Conservation (phyloP, 1,140 invertebrate genomes). For the Frieseomelitta varia region DNA sequence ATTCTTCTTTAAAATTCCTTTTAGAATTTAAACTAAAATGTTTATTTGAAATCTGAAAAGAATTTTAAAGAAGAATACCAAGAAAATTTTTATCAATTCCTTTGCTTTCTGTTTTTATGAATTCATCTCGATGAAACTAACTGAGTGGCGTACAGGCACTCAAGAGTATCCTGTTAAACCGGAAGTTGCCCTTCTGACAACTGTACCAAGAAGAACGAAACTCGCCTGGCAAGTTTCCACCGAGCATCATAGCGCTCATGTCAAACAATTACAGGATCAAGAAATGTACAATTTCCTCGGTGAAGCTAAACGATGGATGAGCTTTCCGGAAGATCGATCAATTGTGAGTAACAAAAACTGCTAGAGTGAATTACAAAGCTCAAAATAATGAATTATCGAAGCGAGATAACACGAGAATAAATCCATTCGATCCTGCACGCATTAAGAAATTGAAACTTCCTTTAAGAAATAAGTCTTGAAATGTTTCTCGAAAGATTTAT, state of each 20-base stretch:
- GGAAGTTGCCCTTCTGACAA: neutral
- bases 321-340: slow-evolving; percentile 83
- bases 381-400: neutral
- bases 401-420: neutral
- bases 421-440: neutral
- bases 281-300: slow-evolving; percentile 77
- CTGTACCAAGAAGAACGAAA: slow-evolving; percentile 59
- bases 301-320: slow-evolving; percentile 84
- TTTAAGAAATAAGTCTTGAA: neutral
- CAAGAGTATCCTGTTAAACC: slow-evolving; percentile 17
- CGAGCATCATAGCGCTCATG: slow-evolving; percentile 80
- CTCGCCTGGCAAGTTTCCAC: slow-evolving; percentile 75
- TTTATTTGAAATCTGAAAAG: no score
- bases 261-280: slow-evolving; percentile 78
- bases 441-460: neutral
- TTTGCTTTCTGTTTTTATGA: neutral
- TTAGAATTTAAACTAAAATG: no score
- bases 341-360: slow-evolving; percentile 77
- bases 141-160: slow-evolving; percentile 28
- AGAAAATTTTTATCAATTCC: neutral
- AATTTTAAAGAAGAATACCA: neutral
- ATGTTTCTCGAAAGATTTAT: neutral
- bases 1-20: no score
- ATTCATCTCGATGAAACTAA: neutral
- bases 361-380: neutral